A percentile compares a stretch with the other conserved stretches of the same genome.
These are phyloP conservation scores for Pygocentrus nattereri DNA, from an alignment of 2,797 vertebrate species.

Conservation along the genomic window DNA sequence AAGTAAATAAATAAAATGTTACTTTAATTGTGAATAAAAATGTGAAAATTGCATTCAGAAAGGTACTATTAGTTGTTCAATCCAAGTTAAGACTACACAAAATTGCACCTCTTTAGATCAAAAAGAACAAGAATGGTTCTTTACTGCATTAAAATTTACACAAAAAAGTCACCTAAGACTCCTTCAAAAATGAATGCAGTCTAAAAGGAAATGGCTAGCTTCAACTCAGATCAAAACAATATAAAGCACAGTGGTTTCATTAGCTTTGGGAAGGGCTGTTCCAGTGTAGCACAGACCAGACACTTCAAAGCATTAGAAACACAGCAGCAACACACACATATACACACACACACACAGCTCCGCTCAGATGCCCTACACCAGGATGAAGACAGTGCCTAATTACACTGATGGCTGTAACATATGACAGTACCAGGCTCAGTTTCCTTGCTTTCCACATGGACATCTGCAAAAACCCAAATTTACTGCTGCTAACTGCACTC, in stretches of 20 bases:
- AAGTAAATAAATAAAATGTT: too few species aligned
- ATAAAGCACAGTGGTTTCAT: background rate
- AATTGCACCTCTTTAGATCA: too few species aligned
- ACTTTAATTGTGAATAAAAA: too few species aligned
- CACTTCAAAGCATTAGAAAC: conserved; percentile 4
- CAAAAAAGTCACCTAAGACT: background rate
- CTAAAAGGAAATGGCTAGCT: background rate
- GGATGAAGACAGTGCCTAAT: background rate
- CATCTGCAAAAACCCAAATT: conserved; percentile 4
- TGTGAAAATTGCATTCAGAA: too few species aligned
- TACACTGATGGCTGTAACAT: background rate
- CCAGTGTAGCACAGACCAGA: background rate
- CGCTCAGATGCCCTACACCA: background rate
- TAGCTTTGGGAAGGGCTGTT: background rate
- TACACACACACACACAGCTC: background rate
- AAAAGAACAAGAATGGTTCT: too few species aligned
- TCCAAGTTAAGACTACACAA: too few species aligned
- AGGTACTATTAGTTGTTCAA: too few species aligned
- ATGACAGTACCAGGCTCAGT: background rate
- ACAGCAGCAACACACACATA: background rate
- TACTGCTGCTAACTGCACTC: background rate
- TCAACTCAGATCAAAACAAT: conserved; percentile 4
- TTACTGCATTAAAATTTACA: too few species aligned
- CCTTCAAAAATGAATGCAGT: background rate
- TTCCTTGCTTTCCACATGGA: background rate